Evolutionary conservation across 2,888 invertebrate species (phyloP).

Genomic region (Dorcus hopei): DNA sequence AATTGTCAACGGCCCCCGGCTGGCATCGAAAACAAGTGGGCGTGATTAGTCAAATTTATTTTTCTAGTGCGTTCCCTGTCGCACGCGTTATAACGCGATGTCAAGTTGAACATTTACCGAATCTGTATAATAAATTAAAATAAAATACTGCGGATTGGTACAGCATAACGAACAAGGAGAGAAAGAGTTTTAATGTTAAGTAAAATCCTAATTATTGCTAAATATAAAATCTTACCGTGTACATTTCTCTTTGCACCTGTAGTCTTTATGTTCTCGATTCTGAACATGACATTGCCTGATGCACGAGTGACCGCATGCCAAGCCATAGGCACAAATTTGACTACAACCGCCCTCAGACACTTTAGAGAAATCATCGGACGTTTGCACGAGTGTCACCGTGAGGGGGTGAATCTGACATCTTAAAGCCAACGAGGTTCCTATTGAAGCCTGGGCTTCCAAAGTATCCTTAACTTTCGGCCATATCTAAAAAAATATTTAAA

Average conservation of each 20-base stretch:
- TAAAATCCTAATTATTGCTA: too few relatives aligned
- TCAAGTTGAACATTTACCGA: too few relatives aligned
- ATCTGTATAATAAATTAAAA: too few relatives aligned
- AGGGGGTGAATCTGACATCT: constrained; percentile 54
- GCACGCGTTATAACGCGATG: too few relatives aligned
- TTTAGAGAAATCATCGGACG: constrained; percentile 49
- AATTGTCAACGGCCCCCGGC: too few relatives aligned
- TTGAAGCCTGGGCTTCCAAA: constrained; percentile 51
- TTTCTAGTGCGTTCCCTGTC: too few relatives aligned
- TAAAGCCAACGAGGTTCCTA: constrained; percentile 54
- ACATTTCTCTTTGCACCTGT: constrained; percentile 53
- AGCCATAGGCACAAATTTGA: constrained; percentile 49
- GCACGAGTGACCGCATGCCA: constrained; percentile 65
- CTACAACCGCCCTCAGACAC: constrained; percentile 63
- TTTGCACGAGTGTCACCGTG: constrained; percentile 44
- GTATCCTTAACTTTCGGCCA: constrained; percentile 58
- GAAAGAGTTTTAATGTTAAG: not conserved
- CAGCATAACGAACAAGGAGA: too few relatives aligned
- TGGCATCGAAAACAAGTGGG: too few relatives aligned
- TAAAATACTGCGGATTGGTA: too few relatives aligned
- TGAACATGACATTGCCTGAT: constrained; percentile 58
- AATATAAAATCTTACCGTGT: constrained; percentile 54
- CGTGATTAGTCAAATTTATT: too few relatives aligned
- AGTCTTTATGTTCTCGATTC: constrained; percentile 53
- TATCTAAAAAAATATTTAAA: constrained; percentile 34